Evolutionary conservation across 2,113 vertebrate genomes (phyloP).

Genomic region (Pitta sordida): DNA sequence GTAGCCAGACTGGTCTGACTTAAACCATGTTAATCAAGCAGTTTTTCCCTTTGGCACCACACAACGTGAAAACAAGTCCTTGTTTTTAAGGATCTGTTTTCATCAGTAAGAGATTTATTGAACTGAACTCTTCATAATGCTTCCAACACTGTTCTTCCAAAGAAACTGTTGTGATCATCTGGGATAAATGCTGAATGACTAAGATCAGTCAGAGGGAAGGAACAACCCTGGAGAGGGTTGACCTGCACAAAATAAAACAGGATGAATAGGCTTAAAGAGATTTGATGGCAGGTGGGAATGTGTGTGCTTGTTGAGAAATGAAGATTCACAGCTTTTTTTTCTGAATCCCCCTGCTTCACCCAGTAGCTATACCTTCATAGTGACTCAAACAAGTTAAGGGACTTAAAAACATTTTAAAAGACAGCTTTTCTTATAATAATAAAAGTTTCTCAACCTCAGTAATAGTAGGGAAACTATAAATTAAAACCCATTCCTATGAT

Average conservation of each 20-base stretch:
- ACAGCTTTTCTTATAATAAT: not conserved
- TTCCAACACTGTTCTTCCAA: not conserved
- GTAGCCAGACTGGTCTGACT: not conserved
- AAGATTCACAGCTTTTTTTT: not conserved
- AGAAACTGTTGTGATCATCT: not conserved
- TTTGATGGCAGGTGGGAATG: not conserved
- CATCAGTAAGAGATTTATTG: not conserved
- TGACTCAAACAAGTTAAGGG: not conserved
- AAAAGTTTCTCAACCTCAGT: not conserved
- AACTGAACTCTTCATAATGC: not conserved
- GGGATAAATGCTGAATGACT: not conserved
- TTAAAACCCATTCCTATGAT: not conserved
- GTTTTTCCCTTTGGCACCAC: not conserved
- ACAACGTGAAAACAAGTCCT: not conserved
- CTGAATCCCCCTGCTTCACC: not conserved
- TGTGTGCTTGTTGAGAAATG: not conserved
- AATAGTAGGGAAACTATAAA: not conserved
- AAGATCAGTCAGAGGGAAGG: not conserved
- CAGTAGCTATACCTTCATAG: not conserved
- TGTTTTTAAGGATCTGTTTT: not conserved
- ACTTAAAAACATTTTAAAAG: not conserved
- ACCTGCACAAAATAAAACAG: not conserved
- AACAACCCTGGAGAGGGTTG: not conserved
- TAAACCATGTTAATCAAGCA: not conserved
- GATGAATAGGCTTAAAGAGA: not conserved